These are phyloP conservation scores for Pocota personata DNA, from an alignment of 2,888 invertebrate genomes.

Conservation along the genomic window DNA sequence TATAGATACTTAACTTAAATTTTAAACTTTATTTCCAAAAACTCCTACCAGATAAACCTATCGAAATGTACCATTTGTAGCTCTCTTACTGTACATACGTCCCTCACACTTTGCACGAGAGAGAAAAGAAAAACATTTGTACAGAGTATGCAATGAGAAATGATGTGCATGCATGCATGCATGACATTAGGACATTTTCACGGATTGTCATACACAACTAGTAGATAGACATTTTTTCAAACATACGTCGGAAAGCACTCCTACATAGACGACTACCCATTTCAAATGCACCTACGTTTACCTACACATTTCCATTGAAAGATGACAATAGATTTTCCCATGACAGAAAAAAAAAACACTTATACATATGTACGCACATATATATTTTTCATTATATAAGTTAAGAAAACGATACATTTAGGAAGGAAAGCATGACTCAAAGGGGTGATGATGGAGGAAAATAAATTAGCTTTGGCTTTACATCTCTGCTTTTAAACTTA, in stretches of 20 bases:
- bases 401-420: constrained; percentile 50
- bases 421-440: constrained; percentile 14
- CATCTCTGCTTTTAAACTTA: constrained; percentile 57
- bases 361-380: constrained; percentile 5
- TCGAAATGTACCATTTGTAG: constrained; percentile 35
- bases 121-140: constrained; percentile 61
- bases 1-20: no score
- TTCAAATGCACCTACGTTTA: constrained; percentile 45
- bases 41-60: not conserved
- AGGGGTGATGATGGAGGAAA: constrained; percentile 17
- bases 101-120: constrained; percentile 36
- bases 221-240: constrained; percentile 68
- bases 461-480: constrained; percentile 62
- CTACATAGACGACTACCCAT: constrained; percentile 23
- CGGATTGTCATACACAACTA: constrained; percentile 72
- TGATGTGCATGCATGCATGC: constrained; percentile 70
- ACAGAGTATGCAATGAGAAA: constrained; percentile 63
- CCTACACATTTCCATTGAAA: constrained; percentile 51
- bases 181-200: constrained; percentile 73
- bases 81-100: constrained; percentile 50
- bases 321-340: constrained; percentile 65
- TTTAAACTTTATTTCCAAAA: not conserved
- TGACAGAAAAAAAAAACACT: constrained; percentile 20
- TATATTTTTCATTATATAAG: constrained; percentile 59
- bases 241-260: constrained; percentile 52